Base-by-base conservation (phyloP, 92 coral and sea anemone species). In the Muricea muricata region DNA sequence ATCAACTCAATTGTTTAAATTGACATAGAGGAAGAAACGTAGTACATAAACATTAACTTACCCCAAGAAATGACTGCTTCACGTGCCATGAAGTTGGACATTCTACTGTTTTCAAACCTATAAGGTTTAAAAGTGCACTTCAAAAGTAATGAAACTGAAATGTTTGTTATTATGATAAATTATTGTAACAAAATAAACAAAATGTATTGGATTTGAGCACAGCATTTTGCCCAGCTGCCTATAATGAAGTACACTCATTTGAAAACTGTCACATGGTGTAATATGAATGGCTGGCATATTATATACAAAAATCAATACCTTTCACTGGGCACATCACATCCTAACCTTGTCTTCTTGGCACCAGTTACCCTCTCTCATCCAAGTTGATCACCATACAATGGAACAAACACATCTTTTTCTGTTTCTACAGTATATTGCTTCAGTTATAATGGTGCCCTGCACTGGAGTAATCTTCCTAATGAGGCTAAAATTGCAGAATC, bases 311-410 rank as follows among this genome's bases (percentile, higher is more conserved):
- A 1, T 31, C 2, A 4, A 12, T 63, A 25, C 39, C 39, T 31
- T 21, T 86, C 91, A 14, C 80, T 60, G 7, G 65, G n/a, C 0
- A 18, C 55, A 47, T 92, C 89, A 75, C 95, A 92, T 25, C 95
- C 95, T 14, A 80, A 25, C 54, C 92, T 79, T 52, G 87, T 86
- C 20, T 74, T 92, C 31, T 82, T 91, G 6, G 92, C 90, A 0
- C 94, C 92, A 28, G 92, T 85, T 0, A 91, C 76, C 21, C 92
- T 50, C 45, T 91, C 92, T 17, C 94, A 33, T 37, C 94, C 94
- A 20, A 91, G 84, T 1, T 52, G 87, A 73, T 91, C 92, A 5
- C 92, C 92, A 34, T 6, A 70, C 7, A 91, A 84, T 0, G 94
- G 94, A 9, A 91, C 74, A 68, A 77, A 61, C 2, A 74, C 45